A percentile compares a stretch with the other conserved stretches of the same genome.
These are phyloP conservation scores for Rhyacophila evoluta DNA, from an alignment of 2,888 invertebrate species.

Conservation along the genomic window DNA sequence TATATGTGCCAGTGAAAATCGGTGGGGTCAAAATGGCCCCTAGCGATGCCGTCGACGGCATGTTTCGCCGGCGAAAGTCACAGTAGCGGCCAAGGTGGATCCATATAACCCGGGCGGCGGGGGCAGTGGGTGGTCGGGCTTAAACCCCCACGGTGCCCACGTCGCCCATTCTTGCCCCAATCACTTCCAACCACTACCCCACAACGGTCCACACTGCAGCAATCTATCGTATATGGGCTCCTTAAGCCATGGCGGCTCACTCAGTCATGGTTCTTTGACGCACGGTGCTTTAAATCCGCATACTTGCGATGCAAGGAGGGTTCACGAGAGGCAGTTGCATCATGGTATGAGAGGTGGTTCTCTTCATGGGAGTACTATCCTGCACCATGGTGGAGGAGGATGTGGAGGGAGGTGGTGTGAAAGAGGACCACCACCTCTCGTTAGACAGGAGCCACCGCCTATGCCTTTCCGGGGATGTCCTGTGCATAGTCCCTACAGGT, in stretches of 20 bases:
- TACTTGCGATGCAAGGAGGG: constrained; percentile 40
- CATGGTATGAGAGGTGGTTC: constrained; percentile 51
- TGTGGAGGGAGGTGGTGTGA: constrained; percentile 50
- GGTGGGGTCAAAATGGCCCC: constrained; percentile 8
- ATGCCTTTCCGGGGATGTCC: constrained; percentile 62
- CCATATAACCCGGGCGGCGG: constrained; percentile 44
- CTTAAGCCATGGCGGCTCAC: constrained; percentile 50
- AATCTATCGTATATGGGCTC: constrained; percentile 52
- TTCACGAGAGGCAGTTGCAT: constrained; percentile 37
- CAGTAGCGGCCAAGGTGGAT: constrained; percentile 44
- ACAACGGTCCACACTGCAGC: constrained; percentile 48
- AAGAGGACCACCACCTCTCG: constrained; percentile 42
- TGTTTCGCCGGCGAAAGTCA: not conserved
- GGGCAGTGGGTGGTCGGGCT: constrained; percentile 48
- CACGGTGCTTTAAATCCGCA: constrained; percentile 37
- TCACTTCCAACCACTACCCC: constrained; percentile 44
- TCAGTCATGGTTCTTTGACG: constrained; percentile 49
- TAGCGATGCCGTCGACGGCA: not conserved
- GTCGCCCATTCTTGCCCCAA: constrained; percentile 51
- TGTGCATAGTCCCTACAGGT: constrained; percentile 74
- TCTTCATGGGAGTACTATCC: constrained; percentile 52
- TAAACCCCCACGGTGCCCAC: constrained; percentile 45
- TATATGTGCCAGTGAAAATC: not conserved
- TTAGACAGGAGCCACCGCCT: constrained; percentile 45
- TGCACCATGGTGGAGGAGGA: constrained; percentile 42